Evolutionary conservation across 1,140 invertebrate species (phyloP).

Genomic region (Drosophila erecta): DNA sequence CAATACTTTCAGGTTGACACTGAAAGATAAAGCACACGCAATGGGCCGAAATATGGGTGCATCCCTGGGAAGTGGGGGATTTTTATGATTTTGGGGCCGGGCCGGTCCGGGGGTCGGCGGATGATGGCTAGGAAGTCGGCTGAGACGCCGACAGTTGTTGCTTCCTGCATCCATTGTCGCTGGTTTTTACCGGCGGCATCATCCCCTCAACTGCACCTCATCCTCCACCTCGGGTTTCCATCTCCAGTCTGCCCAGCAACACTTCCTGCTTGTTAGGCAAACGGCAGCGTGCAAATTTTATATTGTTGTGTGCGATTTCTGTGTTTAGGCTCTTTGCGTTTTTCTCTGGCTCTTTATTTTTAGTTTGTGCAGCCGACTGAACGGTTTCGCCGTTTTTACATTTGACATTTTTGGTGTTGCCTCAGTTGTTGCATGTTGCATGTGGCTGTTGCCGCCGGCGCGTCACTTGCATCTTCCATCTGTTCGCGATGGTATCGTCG

Average conservation of each 20-base stretch:
- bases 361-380: constrained; percentile 23
- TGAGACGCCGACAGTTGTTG: constrained; percentile 61
- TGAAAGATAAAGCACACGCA: constrained; percentile 68
- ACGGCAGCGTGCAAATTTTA: constrained; percentile 70
- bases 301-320: constrained; percentile 67
- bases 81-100: neutral
- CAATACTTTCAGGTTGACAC: constrained; percentile 50
- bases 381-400: constrained; percentile 58
- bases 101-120: neutral
- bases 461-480: constrained; percentile 53
- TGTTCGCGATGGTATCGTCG: constrained; percentile 47
- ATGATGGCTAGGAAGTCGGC: constrained; percentile 61
- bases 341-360: constrained; percentile 3
- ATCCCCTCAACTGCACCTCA: too few species aligned
- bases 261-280: constrained; percentile 81
- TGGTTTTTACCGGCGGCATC: constrained; percentile 59
- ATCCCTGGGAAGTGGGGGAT: constrained; percentile 41
- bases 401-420: constrained; percentile 71
- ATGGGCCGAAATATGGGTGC: constrained; percentile 49
- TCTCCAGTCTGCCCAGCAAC: constrained; percentile 34
- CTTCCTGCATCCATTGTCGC: constrained; percentile 79
- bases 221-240: constrained; percentile 3
- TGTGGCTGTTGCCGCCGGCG: constrained; percentile 24
- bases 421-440: constrained; percentile 4
- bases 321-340: constrained; percentile 41